These are phyloP conservation scores for Embidobia sp. DNA, from an alignment of 2,888 invertebrate species.

Conservation along the genomic window DNA sequence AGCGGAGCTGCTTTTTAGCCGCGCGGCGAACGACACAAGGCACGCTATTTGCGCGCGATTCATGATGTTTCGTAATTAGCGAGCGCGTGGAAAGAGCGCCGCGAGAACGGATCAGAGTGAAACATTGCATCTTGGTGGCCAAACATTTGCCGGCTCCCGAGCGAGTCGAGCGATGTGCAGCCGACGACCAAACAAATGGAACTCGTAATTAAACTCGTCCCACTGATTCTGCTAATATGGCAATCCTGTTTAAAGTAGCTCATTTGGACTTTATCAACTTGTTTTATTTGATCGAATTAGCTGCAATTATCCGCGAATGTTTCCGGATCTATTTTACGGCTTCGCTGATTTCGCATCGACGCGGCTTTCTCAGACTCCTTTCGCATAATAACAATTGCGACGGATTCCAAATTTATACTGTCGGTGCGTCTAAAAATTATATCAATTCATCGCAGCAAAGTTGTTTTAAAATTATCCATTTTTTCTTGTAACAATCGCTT, in stretches of 20 bases:
- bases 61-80: constrained; percentile 47
- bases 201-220: constrained; percentile 55
- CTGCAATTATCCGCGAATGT: constrained; percentile 37
- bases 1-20: constrained; percentile 22
- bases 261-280: constrained; percentile 52
- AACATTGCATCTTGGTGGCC: constrained; percentile 45
- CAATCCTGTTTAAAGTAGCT: constrained; percentile 51
- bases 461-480: too few species aligned
- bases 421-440: too few species aligned
- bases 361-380: constrained; percentile 1
- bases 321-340: constrained; percentile 29
- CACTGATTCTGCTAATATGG: constrained; percentile 46
- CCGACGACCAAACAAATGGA: constrained; percentile 47
- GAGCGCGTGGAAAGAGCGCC: constrained; percentile 2
- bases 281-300: constrained; percentile 54
- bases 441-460: too few species aligned
- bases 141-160: constrained; percentile 38
- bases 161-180: too few species aligned
- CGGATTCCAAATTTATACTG: too few species aligned
- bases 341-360: not conserved
- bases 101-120: constrained; percentile 16
- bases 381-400: too few species aligned
- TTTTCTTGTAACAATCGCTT: too few species aligned
- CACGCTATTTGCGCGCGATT: constrained; percentile 35
- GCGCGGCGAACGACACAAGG: constrained; percentile 12